Conservation (phyloP, 2,113 vertebrate species). For the Sula dactylatra region DNA sequence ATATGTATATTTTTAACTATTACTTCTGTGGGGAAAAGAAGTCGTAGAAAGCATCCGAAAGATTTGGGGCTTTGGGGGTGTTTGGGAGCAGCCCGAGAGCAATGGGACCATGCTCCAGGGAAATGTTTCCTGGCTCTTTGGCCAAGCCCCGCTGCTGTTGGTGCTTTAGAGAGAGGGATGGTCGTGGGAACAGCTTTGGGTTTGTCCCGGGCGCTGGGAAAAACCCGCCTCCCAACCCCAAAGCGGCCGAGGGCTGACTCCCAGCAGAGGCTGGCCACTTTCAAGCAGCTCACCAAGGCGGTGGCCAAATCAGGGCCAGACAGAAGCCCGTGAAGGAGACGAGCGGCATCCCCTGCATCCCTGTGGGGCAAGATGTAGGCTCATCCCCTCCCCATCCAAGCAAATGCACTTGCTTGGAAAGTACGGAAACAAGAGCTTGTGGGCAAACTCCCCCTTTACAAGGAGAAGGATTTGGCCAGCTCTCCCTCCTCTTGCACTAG, state of each 20-base stretch:
- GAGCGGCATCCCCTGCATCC: not conserved
- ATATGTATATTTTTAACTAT: not conserved
- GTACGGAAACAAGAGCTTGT: not conserved
- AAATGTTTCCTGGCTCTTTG: not conserved
- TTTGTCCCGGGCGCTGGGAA: not conserved
- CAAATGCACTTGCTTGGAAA: rapidly evolving
- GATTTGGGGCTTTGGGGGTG: not conserved
- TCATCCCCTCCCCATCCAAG: not conserved
- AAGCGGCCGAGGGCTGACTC: not conserved
- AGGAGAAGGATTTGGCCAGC: not conserved
- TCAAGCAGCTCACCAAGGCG: rapidly evolving
- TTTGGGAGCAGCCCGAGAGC: not conserved
- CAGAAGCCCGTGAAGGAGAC: not conserved
- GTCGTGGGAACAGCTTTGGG: slow-evolving; percentile 18
- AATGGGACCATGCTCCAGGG: not conserved
- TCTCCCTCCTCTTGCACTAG: rapidly evolving
- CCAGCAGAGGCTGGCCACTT: not conserved
- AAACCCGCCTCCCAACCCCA: not conserved
- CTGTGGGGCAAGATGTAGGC: rapidly evolving
- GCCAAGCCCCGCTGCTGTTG: not conserved
- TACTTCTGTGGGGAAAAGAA: not conserved
- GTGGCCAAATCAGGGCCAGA: not conserved
- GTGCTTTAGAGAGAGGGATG: not conserved
- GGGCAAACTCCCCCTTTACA: rapidly evolving
- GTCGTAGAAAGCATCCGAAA: not conserved